Evolutionary conservation across 2,113 vertebrate species (phyloP).

Genomic region (Morone chrysops): DNA sequence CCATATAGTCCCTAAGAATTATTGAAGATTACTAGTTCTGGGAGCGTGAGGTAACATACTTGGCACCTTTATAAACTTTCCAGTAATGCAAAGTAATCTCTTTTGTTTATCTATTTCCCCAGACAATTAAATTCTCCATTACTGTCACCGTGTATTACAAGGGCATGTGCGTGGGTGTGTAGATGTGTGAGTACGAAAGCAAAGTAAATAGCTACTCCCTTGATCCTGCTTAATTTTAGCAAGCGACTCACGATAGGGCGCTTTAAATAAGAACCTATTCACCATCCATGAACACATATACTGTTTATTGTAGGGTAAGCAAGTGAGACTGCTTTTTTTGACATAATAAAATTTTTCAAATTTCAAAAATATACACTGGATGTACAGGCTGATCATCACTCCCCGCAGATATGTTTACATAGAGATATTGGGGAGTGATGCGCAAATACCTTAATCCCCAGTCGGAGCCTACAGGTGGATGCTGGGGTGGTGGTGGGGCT

Average conservation of each 20-base stretch:
- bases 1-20: constrained; percentile 11
- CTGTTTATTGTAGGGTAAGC: constrained; percentile 20
- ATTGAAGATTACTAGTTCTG: constrained; percentile 34
- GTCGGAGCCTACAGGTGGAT: too few relatives aligned
- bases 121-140: constrained; percentile 76
- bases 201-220: constrained; percentile 67
- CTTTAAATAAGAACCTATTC: constrained; percentile 55
- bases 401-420: too few relatives aligned
- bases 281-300: constrained; percentile 1
- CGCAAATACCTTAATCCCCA: too few relatives aligned
- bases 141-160: constrained; percentile 57
- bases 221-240: constrained; percentile 62
- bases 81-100: constrained; percentile 66
- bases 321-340: neutral
- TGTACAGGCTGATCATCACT: too few relatives aligned
- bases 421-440: too few relatives aligned
- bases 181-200: constrained; percentile 36
- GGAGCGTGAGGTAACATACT: constrained; percentile 22
- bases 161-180: constrained; percentile 68
- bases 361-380: constrained; percentile 24
- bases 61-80: constrained; percentile 52
- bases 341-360: constrained; percentile 14
- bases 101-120: constrained; percentile 67
- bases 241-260: constrained; percentile 30
- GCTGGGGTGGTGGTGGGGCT: too few relatives aligned